Evolutionary conservation across 2,113 vertebrate species (phyloP), one percentile per base, ranked within the genome.

Genomic region (Brachyhypopomus gauderio): DNA sequence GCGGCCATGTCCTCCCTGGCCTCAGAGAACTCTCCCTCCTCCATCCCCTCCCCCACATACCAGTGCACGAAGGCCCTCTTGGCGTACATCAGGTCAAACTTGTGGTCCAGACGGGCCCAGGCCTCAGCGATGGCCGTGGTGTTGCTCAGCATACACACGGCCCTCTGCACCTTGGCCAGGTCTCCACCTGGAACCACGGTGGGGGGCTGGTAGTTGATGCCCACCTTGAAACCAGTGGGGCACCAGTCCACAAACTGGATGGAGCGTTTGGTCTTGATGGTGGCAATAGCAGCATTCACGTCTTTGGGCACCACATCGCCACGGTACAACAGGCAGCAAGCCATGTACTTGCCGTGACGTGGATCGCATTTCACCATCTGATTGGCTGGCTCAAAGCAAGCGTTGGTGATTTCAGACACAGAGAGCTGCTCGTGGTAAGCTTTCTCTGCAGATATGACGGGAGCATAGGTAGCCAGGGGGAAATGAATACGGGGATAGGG

Each of bases 281-380:
- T 86, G 83, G 94, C 94, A 38, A 95, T 95, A 75, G 94, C 94
- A 25, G 93, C 92, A 0, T 95, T 96, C n/a, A 95, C 95, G 79
- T 95, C 94, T 93, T 95, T 95, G 84, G 94, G 94, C 0, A 95
- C 94, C 84, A 95, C 93, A 0, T 95, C 94, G 0, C 94, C 94
- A 86, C 91, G 93, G 86, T 83, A 95, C 87, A 95, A 8, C 0
- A 95, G 93, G 87, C 95, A 95, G 0, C 94, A 95, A 17, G 94
- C 94, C 94, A 95, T 95, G 90, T 95, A 95, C 86, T 95, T 94
- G 77, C 95, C 95, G 12, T 91, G 91, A 12, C 75, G 88, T 83
- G 94, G 93, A 72, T 95, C 90, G 5, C 94, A 95, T 85, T 93
- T 94, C 52, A 95, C 92, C 92, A 95, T 93, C 89, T 94, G 93